Base-by-base conservation (phyloP, 1,140 invertebrate genomes). In the Rhopalosiphum maidis region DNA sequence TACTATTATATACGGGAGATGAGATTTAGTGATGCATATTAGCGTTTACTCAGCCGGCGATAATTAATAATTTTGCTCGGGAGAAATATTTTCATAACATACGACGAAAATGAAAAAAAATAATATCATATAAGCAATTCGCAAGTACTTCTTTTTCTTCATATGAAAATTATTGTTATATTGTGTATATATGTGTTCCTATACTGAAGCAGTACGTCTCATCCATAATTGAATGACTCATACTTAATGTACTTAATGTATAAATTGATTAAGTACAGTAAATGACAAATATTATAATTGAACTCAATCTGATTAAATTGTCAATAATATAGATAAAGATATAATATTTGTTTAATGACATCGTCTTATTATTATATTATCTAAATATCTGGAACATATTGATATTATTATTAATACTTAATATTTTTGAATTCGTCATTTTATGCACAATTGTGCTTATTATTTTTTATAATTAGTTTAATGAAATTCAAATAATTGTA, bases 231-330 rank as follows among this genome's bases (percentile, higher is more conserved):
- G 60, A 77, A 35, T 77, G 60, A 77, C 60, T 77, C 60, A 77
- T 35, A n/a, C 60, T 77, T 77, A 77, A 77, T 77, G 60, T 18
- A 77, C 15, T 30, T 68, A 68, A 68, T 68, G n/a, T 68, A 30
- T n/a, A 5, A 77, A 77, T 77, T 77, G 30, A n/a, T 77, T 15
- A 4, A n/a, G 48, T 18, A 51, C 15, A 77, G 30, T 15, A 77
- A 77, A 77, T 77, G 60, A 77, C 60, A 77, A 77, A n/a, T 83
- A 83, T 37, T 30, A 15, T 87, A 87, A 87, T 87, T 87, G 46
- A 48, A 87, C 48, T 87, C 30, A 87, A 87, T 87, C 86, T n/a
- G 86, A 87, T 51, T 87, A 87, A 87, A 87, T 48, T 21, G 11
- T 87, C n/a, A 82, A 22, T 46, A 87, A 30, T 87, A 51, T n/a